These are phyloP conservation scores for Xyrauchen texanus DNA, from an alignment of 2,113 vertebrate species.

Conservation along the genomic window DNA sequence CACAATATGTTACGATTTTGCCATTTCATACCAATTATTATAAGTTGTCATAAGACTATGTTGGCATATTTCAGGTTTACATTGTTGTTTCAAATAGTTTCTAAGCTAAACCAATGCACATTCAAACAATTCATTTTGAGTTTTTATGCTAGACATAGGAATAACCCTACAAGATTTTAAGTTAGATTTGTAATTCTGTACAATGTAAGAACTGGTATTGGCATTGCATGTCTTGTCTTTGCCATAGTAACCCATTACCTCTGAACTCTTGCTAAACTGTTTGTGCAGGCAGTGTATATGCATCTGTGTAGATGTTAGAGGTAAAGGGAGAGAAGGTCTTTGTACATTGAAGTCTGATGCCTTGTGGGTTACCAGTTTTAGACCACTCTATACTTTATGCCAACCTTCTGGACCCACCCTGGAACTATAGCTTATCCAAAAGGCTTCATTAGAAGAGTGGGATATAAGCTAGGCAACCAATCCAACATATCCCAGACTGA, in stretches of 20 bases:
- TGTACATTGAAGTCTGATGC: conserved; percentile 46
- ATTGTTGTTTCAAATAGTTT: too few species aligned
- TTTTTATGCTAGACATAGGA: too few species aligned
- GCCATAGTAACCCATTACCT: too few species aligned
- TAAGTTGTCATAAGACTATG: too few species aligned
- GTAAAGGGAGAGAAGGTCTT: conserved; percentile 62
- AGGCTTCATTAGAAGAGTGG: conserved; percentile 55
- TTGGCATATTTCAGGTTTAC: too few species aligned
- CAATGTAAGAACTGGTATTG: not conserved
- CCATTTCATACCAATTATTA: too few species aligned
- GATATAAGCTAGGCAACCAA: conserved; percentile 37
- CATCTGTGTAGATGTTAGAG: conserved; percentile 23
- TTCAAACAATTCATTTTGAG: not conserved
- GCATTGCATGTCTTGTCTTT: not conserved
- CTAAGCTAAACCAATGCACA: too few species aligned
- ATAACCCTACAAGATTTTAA: too few species aligned
- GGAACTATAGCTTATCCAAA: conserved; percentile 64
- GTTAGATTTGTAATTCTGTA: not conserved
- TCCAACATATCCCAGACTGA: conserved; percentile 34
- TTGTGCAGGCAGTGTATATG: not conserved
- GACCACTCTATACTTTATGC: conserved; percentile 15
- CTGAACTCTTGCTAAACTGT: conserved; percentile 15
- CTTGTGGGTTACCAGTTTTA: conserved; percentile 34
- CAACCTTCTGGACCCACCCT: conserved; percentile 33
- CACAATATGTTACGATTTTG: too few species aligned